Evolutionary conservation across 2,113 vertebrate genomes (phyloP), one percentile per base, ranked within the genome.

Genomic region (Poeciliopsis occidentalis): DNA sequence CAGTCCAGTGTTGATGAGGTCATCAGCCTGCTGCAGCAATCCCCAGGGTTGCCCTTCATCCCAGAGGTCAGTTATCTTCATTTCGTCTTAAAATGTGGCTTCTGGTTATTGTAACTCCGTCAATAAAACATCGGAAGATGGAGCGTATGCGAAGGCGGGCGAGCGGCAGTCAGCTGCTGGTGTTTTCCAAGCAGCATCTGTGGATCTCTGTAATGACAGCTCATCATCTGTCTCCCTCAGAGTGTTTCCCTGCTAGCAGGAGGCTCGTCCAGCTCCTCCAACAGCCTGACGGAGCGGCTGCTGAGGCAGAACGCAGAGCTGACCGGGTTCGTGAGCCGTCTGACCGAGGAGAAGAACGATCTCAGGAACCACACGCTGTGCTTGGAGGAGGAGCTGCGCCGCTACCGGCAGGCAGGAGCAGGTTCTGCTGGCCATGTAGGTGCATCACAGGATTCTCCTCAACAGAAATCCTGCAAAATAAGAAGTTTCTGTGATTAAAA

Each of bases 291-390:
- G 0, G 97, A 98, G 93, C 94, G 95, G 31, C 93, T 99, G 68
- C 94, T 99, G 82, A 94, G 95, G 81, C 98, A 99, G 85, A 99
- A 98, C 4, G 96, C 97, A 0, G 97, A 99, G 86, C 93, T 99
- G 64, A 98, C 96, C 0, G 97, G 97, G 34, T 96, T 97, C 12
- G 96, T 99, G 83, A 96, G 96, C 83, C 95, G 94, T 0, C 93
- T 99, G 85, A 98, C 97, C 0, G 96, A 98, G 69, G 98, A 99
- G 87, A 99, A 99, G 94, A 98, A 97, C 54, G 96, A 97, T 66
- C 92, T 99, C 85, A 95, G 97, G 69, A 98, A 97, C 69, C 93
- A 94, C 57, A 81, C 95, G 30, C 93, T 97, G 80, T 95, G 94
- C 41, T 87, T 99, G 84, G 96, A 99, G 84, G 96, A 97, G 37